Base-by-base conservation (phyloP, 2,113 vertebrate genomes). In the Mugil cephalus region DNA sequence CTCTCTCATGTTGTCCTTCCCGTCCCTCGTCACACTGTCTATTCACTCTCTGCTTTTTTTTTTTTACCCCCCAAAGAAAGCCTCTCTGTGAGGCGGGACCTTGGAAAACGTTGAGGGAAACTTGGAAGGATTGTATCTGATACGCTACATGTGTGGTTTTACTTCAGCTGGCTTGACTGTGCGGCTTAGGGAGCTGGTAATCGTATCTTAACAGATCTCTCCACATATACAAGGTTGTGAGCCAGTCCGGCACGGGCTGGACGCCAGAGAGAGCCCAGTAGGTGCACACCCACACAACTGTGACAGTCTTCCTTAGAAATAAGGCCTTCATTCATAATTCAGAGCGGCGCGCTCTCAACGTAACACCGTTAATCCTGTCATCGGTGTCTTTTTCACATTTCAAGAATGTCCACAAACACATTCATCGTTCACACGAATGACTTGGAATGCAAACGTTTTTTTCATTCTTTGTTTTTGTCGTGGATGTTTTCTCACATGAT, bases 151-250 rank as follows among this genome's bases (percentile, higher is more conserved):
- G 67, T 85, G 66, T 83, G 79, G 73, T 84, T 88, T 80, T 58
- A 52, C 63, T 80, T 84, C 21, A 63, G 82, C 56, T 65, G 63
- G 65, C 52, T 60, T 34, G 24, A 76, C 47, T 77, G 79, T 24
- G 45, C 34, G 69, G 56, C 43, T 78, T 65, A 56, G 66, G 65
- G 69, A 77, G 69, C 43, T 19, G n/a, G 84, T 80, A 78, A 88
- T 84, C 82, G 52, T 77, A 87, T 85, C 71, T 83, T 64, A 83
- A 89, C 45, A n/a, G 74, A 78, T 87, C 85, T 83, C 63, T 85
- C 74, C 63, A 67, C 83, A 75, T 78, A 85, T 52, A 63, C 78
- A 46, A 73, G 76, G 52, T 77, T 80, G 61, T 74, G 82, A 76
- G 84, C 66, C 82, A 82, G 78, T 74, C 86, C 83, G 87, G 87